These are phyloP conservation scores for Drosophila jambulina DNA, from an alignment of 1,140 invertebrate species.

Conservation along the genomic window DNA sequence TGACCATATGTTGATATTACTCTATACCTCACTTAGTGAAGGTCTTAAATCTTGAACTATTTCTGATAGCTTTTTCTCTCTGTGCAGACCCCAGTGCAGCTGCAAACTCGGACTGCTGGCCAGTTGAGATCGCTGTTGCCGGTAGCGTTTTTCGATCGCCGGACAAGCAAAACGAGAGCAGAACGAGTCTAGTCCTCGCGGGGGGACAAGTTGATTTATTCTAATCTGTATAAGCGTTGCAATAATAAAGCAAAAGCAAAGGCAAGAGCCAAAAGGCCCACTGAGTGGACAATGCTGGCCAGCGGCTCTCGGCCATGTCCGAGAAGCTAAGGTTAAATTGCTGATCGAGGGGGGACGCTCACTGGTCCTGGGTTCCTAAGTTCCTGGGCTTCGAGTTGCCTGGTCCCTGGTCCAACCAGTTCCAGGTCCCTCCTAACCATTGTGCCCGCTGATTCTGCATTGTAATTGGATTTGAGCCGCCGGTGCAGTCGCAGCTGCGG, in stretches of 20 bases:
- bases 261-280: conserved; percentile 37
- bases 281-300: conserved; percentile 75
- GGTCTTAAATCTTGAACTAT: neutral
- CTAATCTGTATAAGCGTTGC: conserved; percentile 81
- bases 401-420: conserved; percentile 2
- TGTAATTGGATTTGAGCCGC: conserved; percentile 79
- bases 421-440: conserved; percentile 28
- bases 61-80: neutral
- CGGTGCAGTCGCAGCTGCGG: conserved; percentile 72
- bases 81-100: conserved; percentile 22
- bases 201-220: conserved; percentile 75
- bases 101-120: conserved; percentile 47
- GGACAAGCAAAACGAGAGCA: conserved; percentile 39
- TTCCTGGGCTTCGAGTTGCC: neutral
- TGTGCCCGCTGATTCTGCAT: conserved; percentile 58
- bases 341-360: conserved; percentile 31
- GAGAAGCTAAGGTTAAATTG: conserved; percentile 47
- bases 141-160: conserved; percentile 72
- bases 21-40: too few relatives aligned
- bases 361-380: conserved; percentile 15
- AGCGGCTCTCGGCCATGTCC: conserved; percentile 55
- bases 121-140: conserved; percentile 59
- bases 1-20: too few relatives aligned
- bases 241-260: conserved; percentile 76
- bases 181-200: conserved; percentile 17